Conservation (phyloP, 2,888 invertebrate species). For the Xylophagus ater region DNA sequence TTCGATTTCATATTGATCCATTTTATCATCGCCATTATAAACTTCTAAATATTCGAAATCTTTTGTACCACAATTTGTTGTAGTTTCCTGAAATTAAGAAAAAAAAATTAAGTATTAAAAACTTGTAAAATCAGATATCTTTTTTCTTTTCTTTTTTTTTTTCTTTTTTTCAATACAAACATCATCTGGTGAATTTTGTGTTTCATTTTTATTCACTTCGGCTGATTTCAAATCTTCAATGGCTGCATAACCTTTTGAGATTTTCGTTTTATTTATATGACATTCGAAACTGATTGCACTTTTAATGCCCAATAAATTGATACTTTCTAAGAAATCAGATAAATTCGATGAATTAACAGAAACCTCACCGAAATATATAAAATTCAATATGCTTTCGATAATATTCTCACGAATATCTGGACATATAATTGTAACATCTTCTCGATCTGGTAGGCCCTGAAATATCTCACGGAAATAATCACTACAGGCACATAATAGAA, state of each 20-base stretch:
- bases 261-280: slow-evolving; percentile 12
- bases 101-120: neutral
- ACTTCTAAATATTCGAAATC: slow-evolving; percentile 31
- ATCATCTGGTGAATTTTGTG: neutral
- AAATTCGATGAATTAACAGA: slow-evolving; percentile 30
- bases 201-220: slow-evolving; percentile 1
- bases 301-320: slow-evolving; percentile 35
- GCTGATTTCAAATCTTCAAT: slow-evolving; percentile 17
- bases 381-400: slow-evolving; percentile 32
- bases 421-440: slow-evolving; percentile 31
- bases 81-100: slow-evolving; percentile 2
- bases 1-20: slow-evolving; percentile 33
- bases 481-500: slow-evolving; percentile 35
- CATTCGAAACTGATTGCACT: slow-evolving; percentile 38
- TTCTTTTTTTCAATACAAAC: too few relatives aligned
- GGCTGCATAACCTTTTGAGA: slow-evolving; percentile 16
- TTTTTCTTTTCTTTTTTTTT: slow-evolving; percentile 1
- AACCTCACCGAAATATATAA: slow-evolving; percentile 36
- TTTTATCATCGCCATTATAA: slow-evolving; percentile 33
- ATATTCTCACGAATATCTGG: slow-evolving; percentile 34
- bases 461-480: slow-evolving; percentile 32
- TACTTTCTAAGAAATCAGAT: slow-evolving; percentile 35
- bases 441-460: slow-evolving; percentile 29
- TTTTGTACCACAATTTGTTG: neutral
- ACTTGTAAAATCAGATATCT: neutral